Evolutionary conservation across 2,113 vertebrate genomes (phyloP).

Genomic region (Falco punctatus): DNA sequence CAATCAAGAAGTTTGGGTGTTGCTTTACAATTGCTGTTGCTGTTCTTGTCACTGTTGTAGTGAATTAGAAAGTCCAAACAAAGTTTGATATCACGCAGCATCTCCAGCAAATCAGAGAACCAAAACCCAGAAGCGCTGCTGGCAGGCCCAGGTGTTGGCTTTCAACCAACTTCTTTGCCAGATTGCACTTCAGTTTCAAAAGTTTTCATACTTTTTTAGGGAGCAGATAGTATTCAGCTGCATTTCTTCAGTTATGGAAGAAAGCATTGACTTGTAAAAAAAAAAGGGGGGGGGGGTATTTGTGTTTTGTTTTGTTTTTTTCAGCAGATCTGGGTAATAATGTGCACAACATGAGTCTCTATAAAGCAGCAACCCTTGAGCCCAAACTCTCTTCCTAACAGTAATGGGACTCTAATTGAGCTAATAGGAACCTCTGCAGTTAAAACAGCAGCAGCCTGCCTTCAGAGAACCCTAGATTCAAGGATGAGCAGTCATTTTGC

Average conservation of each 20-base stretch:
- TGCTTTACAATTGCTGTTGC: background rate
- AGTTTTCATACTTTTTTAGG: background rate
- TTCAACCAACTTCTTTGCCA: background rate
- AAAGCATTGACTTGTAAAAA: background rate
- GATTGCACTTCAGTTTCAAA: background rate
- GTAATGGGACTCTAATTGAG: background rate
- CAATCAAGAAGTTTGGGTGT: background rate
- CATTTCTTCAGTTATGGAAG: background rate
- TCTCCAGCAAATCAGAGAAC: rapidly evolving
- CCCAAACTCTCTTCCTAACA: background rate
- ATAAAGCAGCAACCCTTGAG: background rate
- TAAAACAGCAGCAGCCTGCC: background rate
- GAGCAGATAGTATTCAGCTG: background rate
- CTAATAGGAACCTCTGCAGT: background rate
- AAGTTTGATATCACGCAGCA: rapidly evolving
- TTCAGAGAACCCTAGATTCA: background rate
- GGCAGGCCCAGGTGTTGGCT: rapidly evolving
- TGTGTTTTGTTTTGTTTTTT: too few relatives aligned
- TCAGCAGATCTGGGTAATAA: background rate
- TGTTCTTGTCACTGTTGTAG: background rate
- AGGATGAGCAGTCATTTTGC: background rate
- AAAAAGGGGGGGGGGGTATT: too few relatives aligned
- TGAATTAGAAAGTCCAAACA: background rate
- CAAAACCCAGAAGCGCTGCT: rapidly evolving
- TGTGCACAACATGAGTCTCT: rapidly evolving